Percentiles rank a stretch among this genome's conserved stretches.
Evolutionary conservation across 2,888 invertebrate species (phyloP).

Genomic region (Schizotus pectinicornis): DNA sequence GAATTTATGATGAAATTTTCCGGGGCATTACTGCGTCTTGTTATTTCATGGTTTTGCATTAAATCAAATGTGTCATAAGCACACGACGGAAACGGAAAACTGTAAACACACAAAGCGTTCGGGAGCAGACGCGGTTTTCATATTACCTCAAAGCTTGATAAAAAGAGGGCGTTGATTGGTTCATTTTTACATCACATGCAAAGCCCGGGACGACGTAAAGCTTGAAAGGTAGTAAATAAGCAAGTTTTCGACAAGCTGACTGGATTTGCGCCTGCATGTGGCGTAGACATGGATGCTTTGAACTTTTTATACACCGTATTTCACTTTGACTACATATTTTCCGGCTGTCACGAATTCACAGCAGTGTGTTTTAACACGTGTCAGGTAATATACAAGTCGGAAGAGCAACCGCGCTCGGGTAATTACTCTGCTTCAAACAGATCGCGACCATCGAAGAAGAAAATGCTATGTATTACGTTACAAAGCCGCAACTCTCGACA

Average conservation of each 20-base stretch:
- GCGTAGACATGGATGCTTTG: conserved; percentile 52
- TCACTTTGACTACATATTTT: conserved; percentile 54
- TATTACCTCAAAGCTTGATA: conserved; percentile 49
- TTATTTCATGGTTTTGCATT: conserved; percentile 39
- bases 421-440: conserved; percentile 8
- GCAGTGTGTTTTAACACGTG: conserved; percentile 46
- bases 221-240: conserved; percentile 56
- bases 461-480: no score
- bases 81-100: conserved; percentile 38
- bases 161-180: conserved; percentile 53
- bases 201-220: conserved; percentile 44
- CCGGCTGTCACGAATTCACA: conserved; percentile 47
- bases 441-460: not conserved
- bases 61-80: conserved; percentile 46
- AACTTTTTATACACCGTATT: conserved; percentile 51
- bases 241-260: conserved; percentile 54
- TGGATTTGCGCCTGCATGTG: conserved; percentile 52
- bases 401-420: conserved; percentile 28
- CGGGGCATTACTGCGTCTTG: conserved; percentile 33
- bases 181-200: conserved; percentile 52
- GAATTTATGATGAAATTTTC: conserved; percentile 32
- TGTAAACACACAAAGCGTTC: conserved; percentile 36
- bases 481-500: no score
- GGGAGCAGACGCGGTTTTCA: conserved; percentile 40
- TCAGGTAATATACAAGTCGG: conserved; percentile 36